Conservation (phyloP, 2,797 vertebrate species). For the Diceros bicornis region DNA sequence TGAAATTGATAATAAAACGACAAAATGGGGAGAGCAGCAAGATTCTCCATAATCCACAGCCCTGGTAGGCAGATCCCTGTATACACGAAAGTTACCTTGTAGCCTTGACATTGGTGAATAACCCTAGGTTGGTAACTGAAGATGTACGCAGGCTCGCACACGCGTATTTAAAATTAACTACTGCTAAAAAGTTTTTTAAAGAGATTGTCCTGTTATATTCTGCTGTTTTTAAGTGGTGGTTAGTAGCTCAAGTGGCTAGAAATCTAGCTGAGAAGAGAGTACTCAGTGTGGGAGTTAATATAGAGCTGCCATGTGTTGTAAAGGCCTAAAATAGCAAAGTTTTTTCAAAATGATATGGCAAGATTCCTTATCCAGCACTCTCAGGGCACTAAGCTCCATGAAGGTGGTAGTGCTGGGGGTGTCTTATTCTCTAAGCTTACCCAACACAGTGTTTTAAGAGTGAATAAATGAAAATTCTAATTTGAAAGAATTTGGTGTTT, state of each 20-base stretch:
- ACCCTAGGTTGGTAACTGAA: neutral
- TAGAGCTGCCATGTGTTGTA: constrained; percentile 43
- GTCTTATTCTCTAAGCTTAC: neutral
- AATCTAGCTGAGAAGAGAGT: neutral
- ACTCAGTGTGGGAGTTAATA: neutral
- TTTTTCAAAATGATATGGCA: constrained; percentile 47
- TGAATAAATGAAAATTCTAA: constrained; percentile 61
- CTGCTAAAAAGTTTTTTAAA: constrained; percentile 31
- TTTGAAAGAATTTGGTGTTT: constrained; percentile 49
- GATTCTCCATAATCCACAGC: neutral
- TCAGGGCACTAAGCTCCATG: neutral
- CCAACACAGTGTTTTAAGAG: neutral
- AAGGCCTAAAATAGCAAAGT: constrained; percentile 12
- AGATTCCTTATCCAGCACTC: neutral
- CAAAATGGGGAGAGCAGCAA: neutral
- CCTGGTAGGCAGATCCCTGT: neutral
- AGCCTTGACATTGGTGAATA: neutral
- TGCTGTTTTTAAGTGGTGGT: neutral
- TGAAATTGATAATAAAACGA: constrained; percentile 40
- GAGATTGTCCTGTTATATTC: neutral
- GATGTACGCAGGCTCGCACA: neutral
- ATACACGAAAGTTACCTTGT: neutral
- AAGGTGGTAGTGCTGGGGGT: neutral
- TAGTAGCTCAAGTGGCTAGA: constrained; percentile 3
- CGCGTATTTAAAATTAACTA: neutral